Conservation (phyloP, 2,888 invertebrate species). For the Luffia ferchaultella region DNA sequence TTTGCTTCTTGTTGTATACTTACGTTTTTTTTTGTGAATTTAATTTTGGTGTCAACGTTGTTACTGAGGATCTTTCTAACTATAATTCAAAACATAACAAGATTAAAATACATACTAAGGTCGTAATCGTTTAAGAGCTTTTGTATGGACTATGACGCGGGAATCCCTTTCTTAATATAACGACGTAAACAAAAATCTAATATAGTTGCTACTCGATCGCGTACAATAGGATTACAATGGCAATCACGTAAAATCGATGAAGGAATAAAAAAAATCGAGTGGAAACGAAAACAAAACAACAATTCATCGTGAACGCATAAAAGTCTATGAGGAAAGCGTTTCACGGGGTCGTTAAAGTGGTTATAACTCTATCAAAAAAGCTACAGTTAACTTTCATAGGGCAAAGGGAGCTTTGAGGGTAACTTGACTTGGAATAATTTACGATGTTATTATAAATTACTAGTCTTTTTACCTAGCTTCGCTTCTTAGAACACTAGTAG, state of each 20-base stretch:
- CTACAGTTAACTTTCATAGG: not conserved
- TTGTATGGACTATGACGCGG: too few species aligned
- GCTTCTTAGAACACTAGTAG: not conserved
- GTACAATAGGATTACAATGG: not conserved
- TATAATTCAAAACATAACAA: not conserved
- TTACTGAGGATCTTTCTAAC: not conserved
- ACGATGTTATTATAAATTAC: not conserved
- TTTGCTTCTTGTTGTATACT: too few species aligned
- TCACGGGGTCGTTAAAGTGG: not conserved
- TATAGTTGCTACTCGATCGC: not conserved
- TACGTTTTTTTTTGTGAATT: not conserved
- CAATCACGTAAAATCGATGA: not conserved
- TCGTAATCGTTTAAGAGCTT: not conserved
- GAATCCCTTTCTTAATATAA: too few species aligned
- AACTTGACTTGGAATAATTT: not conserved
- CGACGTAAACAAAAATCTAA: not conserved
- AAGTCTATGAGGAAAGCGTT: not conserved
- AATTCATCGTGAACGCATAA: not conserved
- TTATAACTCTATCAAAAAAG: not conserved
- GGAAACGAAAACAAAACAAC: not conserved
- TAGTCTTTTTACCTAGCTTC: not conserved
- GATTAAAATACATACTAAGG: not conserved
- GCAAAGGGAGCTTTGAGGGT: not conserved
- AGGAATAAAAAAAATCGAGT: not conserved
- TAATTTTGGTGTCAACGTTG: not conserved